Percentiles rank a stretch among this genome's conserved stretches.
Conservation (phyloP, 1,140 invertebrate species). For the Hycleus cichorii region DNA sequence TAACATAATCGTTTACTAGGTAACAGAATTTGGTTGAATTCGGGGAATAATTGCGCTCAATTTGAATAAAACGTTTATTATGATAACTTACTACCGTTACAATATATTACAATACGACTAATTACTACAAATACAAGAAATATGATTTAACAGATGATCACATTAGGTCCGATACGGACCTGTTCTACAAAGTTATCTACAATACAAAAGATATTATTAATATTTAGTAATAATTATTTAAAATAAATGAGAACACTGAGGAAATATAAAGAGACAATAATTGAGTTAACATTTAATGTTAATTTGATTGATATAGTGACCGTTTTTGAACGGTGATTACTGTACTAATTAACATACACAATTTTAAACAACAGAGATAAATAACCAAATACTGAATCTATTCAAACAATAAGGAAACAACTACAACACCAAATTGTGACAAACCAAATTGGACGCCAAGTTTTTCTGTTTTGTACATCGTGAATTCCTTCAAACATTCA, state of each 20-base stretch:
- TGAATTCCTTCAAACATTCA: no score
- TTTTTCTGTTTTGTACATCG: constrained; percentile 10
- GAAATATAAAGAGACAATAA: constrained; percentile 1
- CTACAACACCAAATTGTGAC: constrained; percentile 13
- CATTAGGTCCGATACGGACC: constrained; percentile 31
- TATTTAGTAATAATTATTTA: constrained; percentile 11
- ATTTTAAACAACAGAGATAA: no score
- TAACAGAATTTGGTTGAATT: no score
- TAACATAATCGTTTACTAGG: no score
- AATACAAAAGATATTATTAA: constrained; percentile 22
- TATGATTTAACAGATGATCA: constrained; percentile 24
- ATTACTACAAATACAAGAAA: constrained; percentile 30
- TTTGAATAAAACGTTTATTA: constrained; percentile 20
- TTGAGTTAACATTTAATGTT: constrained; percentile 14
- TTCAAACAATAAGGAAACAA: constrained; percentile 9
- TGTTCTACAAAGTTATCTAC: constrained; percentile 25
- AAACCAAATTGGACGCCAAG: constrained; percentile 18
- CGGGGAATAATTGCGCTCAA: no score
- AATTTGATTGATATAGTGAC: constrained; percentile 12
- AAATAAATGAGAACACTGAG: no score
- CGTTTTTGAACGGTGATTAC: no score
- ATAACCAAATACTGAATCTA: constrained; percentile 13
- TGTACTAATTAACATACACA: neutral
- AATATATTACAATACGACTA: constrained; percentile 17
- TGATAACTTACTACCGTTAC: constrained; percentile 14